phyloP scores from a whole-genome alignment of 1,140 invertebrate genomes.

The Oreohelix idahoensis region DNA sequence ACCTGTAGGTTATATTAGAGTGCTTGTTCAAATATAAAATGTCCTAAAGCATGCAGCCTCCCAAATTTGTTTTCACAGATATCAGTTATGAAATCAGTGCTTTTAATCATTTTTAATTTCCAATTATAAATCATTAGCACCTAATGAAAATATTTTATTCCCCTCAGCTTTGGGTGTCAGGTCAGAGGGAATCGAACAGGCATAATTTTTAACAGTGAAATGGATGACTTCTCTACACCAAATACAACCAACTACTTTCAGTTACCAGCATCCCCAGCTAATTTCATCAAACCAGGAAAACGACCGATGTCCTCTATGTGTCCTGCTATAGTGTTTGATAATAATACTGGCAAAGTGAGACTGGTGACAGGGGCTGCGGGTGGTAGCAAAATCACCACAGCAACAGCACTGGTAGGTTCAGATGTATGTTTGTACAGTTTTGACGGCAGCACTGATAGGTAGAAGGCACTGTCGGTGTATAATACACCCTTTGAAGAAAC shows the following conservation, averaged over 20 bases:
- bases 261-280: slow-evolving; percentile 77
- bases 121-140: too few species aligned
- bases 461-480: too few species aligned
- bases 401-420: slow-evolving; percentile 81
- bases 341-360: slow-evolving; percentile 78
- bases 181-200: slow-evolving; percentile 81
- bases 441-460: too few species aligned
- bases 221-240: slow-evolving; percentile 95
- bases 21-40: too few species aligned
- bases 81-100: too few species aligned
- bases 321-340: slow-evolving; percentile 86
- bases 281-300: slow-evolving; percentile 86
- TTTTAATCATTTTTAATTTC: too few species aligned
- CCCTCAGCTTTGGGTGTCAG: slow-evolving; percentile 73
- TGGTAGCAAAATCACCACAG: slow-evolving; percentile 90
- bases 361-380: slow-evolving; percentile 92
- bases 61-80: too few species aligned
- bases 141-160: background rate
- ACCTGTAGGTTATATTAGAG: too few species aligned
- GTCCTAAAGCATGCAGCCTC: too few species aligned
- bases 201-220: slow-evolving; percentile 92
- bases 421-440: too few species aligned
- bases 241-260: slow-evolving; percentile 83
- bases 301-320: slow-evolving; percentile 92
- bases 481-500: too few species aligned